Conservation (phyloP, 2,797 vertebrate species). For the Enteromius unitaeniatus region DNA sequence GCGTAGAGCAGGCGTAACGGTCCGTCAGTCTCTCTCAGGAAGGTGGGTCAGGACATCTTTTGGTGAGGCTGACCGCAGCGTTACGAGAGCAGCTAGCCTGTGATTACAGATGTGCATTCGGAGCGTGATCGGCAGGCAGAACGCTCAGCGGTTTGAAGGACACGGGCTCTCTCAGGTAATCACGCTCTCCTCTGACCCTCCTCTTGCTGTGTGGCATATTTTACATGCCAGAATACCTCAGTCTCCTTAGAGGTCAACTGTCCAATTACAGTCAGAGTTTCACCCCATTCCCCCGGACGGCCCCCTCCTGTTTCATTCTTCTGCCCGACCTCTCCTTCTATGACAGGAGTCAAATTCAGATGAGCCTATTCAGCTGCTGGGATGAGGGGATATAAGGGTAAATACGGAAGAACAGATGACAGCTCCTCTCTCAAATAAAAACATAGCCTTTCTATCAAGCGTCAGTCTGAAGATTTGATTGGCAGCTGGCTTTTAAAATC, state of each 20-base stretch:
- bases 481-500: conserved; percentile 55
- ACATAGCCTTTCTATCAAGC: conserved; percentile 38
- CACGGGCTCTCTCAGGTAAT: conserved; percentile 50
- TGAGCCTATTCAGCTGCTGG: conserved; percentile 34
- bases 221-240: conserved; percentile 49
- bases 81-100: conserved; percentile 27
- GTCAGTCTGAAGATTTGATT: conserved; percentile 50
- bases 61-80: background rate
- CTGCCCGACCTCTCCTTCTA: conserved; percentile 38
- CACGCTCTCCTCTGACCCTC: conserved; percentile 47
- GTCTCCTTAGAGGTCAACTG: conserved; percentile 47
- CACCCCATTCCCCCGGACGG: conserved; percentile 40
- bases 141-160: conserved; percentile 49
- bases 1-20: background rate
- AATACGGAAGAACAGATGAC: conserved; percentile 11
- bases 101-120: conserved; percentile 31
- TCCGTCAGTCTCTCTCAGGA: conserved; percentile 26
- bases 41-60: background rate
- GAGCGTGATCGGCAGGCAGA: conserved; percentile 1
- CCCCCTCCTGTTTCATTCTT: conserved; percentile 26
- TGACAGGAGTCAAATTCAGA: conserved; percentile 32
- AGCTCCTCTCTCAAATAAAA: conserved; percentile 45
- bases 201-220: conserved; percentile 48
- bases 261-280: conserved; percentile 53
- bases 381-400: conserved; percentile 25